Evolutionary conservation across 2,113 vertebrate genomes (phyloP), one percentile per base, ranked within the genome.

Genomic region (Mola mola): DNA sequence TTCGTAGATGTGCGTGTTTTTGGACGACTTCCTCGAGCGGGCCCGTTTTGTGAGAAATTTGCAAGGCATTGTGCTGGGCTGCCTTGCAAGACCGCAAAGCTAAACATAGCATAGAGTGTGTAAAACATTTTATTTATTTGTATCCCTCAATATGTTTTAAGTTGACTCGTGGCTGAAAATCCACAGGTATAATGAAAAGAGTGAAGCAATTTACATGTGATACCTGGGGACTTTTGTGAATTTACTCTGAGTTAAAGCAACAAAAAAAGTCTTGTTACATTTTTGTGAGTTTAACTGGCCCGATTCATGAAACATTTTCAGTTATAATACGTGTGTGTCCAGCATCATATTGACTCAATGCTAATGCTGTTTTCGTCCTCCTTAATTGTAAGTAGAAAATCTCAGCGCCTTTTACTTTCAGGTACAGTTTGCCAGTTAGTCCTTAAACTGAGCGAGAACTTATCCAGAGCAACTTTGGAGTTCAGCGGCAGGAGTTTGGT

Each of bases 21-120:
- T 66, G 69, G 53, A 66, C 44, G 70, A 75, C 74, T 85, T 86
- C 75, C 66, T 73, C 66, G 71, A 80, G 29, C 37, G 61, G 68
- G 69, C 74, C 70, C 33, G 70, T 75, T 66, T n/a, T 59, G 66
- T 40, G 57, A 78, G 62, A 53, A 78, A 83, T 73, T 86, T 84
- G 67, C 72, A 51, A 60, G 70, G 72, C 75, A 69, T 82, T 85
- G 72, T 82, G 67, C 52, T 78, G 70, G 59, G 78, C 75, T 83
- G 43, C 65, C 59, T 78, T 66, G 50, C 48, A 47, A 49, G 37
- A 44, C 21, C 50, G 57, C n/a, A 13, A 46, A 58, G 51, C 42
- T 57, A 29, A 74, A 72, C 56, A 50, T 44, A 48, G 59, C 34
- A 56, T 61, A 64, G 37, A 72, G 61, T 66, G 47, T 55, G 41